Base-by-base conservation (phyloP, 2,797 vertebrate genomes). In the Bovichtus diacanthus region DNA sequence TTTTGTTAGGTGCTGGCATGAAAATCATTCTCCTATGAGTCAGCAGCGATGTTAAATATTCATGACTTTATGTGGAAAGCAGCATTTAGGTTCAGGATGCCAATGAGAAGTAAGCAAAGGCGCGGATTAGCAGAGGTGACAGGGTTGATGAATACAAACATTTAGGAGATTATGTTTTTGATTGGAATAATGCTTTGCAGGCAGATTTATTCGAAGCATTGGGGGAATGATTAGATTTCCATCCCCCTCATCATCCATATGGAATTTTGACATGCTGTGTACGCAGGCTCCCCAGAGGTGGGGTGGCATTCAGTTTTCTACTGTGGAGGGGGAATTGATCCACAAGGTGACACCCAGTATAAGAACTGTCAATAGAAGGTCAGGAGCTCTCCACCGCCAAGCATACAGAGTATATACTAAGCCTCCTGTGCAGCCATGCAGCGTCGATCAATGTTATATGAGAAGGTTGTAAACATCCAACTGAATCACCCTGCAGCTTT, bases 121-220 rank as follows among this genome's bases (percentile, higher is more conserved):
- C 71, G 9, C 34, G 87, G 93, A 93, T 94, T 94, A 91, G 89
- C 81, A 74, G 87, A 93, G 92, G 91, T 93, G 93, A 93, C 88
- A 90, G 92, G 92, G 92, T 88, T 94, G 91, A 94, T 91, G 92
- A 93, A 94, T 91, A 93, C 90, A 93, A 94, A 94, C 91, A 92
- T 95, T 95, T 93, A 92, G 89, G 87, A 94, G 93, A 94, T 95
- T 95, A 93, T 90, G 90, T 81, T 94, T 95, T 90, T 93, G 93
- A 95, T 93, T 94, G 93, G 90, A 93, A 92, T 92, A 90, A 93
- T 93, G 92, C 91, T 88, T 89, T 82, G 88, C 76, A 77, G 91
- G 88, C 87, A 86, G 91, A 94, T 93, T 94, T 92, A 93, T 92
- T 91, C 72, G 15, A 69, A 80, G 87, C 83, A 88, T 85, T 84